Evolutionary conservation across 2,888 invertebrate species (phyloP), one percentile per base, ranked within the genome.

Genomic region (Lasioglossum lativentre): DNA sequence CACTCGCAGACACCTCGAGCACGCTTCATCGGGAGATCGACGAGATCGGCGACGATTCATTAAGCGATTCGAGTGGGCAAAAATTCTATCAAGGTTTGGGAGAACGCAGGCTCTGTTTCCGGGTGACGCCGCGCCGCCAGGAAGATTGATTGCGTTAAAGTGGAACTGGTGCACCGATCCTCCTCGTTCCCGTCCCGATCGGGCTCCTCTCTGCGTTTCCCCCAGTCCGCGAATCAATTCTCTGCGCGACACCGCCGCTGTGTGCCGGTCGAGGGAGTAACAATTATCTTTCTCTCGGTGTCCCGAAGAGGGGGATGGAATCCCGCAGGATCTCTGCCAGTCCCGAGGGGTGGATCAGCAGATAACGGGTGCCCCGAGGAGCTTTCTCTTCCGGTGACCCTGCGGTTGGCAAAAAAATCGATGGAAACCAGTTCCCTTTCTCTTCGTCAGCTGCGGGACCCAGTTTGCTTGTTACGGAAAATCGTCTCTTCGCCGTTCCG

Each of bases 141-240:
- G 68, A 63, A 73, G 85, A 86, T 86, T 78, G 85, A 85, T 85
- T 76, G 74, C 73, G 68, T 86, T 86, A 81, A 86, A 86, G 85
- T 77, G 81, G 85, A 86, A 85, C 86, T 76, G 77, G 85, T 73
- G 84, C 75, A 59, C 68, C 56, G 83, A 59, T 71, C 38, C 30
- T 80, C 34, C 42, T 34, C 45, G 40, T 34, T 40, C 74, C 47
- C 66, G 63, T 66, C 45, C 23, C 73, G 72, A 76, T 45, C 34
- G 47, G 45, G 40, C 52, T 34, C 1, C 34, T n/a, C n/a, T n/a
- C n/a, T 68, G 56, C 82, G 80, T 70, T 80, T 63, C 45, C 47
- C 47, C 23, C 75, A n/a, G 12, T 40, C 80, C 45, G 56, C 38
- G 59, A 83, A 80, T 80, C 75, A 63, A 83, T 81, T 71, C 42